These are phyloP conservation scores for Meliscaeva auricollis DNA, from an alignment of 2,888 invertebrate genomes.

Conservation along the genomic window DNA sequence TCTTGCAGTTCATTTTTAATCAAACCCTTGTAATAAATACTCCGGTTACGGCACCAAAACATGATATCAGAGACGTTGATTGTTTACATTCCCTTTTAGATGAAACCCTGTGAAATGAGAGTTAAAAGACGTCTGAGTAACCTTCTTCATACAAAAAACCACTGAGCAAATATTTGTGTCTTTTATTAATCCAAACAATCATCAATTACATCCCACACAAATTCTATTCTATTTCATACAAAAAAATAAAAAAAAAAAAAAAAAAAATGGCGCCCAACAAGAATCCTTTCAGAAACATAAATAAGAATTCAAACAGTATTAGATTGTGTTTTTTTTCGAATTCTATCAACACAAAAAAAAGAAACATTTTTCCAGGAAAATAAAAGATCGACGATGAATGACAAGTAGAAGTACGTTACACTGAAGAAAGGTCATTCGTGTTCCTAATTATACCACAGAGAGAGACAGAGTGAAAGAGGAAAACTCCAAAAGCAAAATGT, in stretches of 20 bases:
- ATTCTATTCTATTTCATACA: neutral
- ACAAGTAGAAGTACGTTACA: neutral
- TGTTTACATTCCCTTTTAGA: no score
- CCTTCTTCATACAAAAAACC: no score
- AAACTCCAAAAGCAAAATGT: conserved; percentile 23
- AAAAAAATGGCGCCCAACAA: conserved; percentile 35
- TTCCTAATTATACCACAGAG: conserved; percentile 55
- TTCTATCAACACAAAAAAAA: conserved; percentile 5
- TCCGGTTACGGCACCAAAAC: no score
- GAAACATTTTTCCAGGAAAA: neutral
- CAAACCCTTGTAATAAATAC: no score
- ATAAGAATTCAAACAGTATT: neutral
- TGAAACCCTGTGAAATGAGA: no score
- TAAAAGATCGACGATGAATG: conserved; percentile 28
- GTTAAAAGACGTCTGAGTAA: no score
- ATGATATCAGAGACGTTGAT: no score
- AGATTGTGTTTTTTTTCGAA: neutral
- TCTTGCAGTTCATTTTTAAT: no score
- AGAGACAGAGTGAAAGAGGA: no score
- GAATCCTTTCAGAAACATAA: neutral
- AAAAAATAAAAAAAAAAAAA: neutral
- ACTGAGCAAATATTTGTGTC: neutral
- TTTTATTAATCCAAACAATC: neutral
- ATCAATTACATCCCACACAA: neutral
- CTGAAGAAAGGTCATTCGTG: neutral